Base-by-base conservation (phyloP, 2,888 invertebrate species). In the Reticulitermes lucifugus region DNA sequence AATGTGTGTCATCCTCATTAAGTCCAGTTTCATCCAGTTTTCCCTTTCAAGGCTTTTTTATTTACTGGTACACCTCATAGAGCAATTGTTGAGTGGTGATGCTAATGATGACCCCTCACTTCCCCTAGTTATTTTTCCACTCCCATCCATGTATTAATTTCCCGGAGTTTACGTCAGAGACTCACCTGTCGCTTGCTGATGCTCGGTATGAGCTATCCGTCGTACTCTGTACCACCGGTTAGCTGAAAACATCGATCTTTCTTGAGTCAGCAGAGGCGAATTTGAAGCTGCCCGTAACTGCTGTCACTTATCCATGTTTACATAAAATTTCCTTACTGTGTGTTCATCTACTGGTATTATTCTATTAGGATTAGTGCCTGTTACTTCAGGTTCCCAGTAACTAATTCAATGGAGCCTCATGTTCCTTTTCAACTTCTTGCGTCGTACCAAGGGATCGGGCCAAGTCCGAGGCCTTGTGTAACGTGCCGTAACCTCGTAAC, bases 21-120 rank as follows among this genome's bases (percentile, higher is more conserved):
- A 12, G n/a, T 6, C 65, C 12, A 65, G 65, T 65, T 65, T 5
- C 2, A 65, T 65, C 65, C 65, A 65, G 25, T 65, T 65, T 10
- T n/a, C n/a, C 65, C 65, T 65, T 65, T 65, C 65, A 65, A 65
- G 65, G 65, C 65, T 65, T 65, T 1, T 65, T 65, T 65, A 65
- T 65, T 65, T 65, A 65, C 65, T 12, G 18, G 18, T 55, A 55
- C 18, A 5, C 2, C 55, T 55, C 55, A 55, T 55, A 65, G 7
- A 65, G n/a, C n/a, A n/a, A 65, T 65, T 65, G 5, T 65, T 65
- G 65, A 65, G 65, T 65, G n/a, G 10, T 12, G n/a, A 10, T 25
- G 65, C 65, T 65, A 65, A 65, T 65, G 25, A 65, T 6, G 25
- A 25, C 25, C 25, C 25, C 65, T 25, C 65, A 10, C n/a, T 65